Base-by-base conservation (phyloP, 2,797 vertebrate genomes). In the Platyrinchus mystaceus region DNA sequence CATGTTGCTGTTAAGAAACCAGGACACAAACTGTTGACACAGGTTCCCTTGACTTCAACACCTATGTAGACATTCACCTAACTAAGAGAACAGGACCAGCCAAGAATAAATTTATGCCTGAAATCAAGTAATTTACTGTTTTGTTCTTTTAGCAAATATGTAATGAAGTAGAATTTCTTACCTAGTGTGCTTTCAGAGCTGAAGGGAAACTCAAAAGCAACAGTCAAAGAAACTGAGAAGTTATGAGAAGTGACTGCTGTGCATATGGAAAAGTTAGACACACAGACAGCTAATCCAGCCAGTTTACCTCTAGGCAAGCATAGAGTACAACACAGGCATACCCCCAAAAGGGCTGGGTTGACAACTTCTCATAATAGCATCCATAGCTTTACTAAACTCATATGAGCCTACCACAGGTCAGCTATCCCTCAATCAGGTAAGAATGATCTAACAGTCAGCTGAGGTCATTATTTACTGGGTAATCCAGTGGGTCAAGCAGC, bases 321-420 rank as follows among this genome's bases (percentile, higher is more conserved):
- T 0, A 36, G 17, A 75, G 27, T 27, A 16, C 1, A 6, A 36
- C 32, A 75, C 14, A 59, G 44, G 12, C 27, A 34, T 19, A 36
- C 17, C 16, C 23, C n/a, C 3, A 36, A 15, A 75, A 37, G 21
- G 6, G 27, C 39, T 15, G 23, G 7, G 5, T 4, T 69, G 43
- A 52, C 39, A 58, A 0, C 41, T 55, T 62, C 47, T 47, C 6
- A 0, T 14, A n/a, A 50, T 2, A 5, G 36, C 28, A 75, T 3
- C 37, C 44, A 46, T 2, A 0, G 1, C 30, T 64, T 30, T 22
- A 11, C n/a, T 7, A 20, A 36, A 17, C 14, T 74, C 28, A 41
- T 0, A 0, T 22, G 32, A 85, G 14, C 28, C 0, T 3, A 56
- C 28, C 2, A 1, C 4, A 6, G 22, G 44, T 24, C 0, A 4